These are phyloP conservation scores for Drosophila ercepeae DNA, from an alignment of 1,140 invertebrate species.

Conservation along the genomic window DNA sequence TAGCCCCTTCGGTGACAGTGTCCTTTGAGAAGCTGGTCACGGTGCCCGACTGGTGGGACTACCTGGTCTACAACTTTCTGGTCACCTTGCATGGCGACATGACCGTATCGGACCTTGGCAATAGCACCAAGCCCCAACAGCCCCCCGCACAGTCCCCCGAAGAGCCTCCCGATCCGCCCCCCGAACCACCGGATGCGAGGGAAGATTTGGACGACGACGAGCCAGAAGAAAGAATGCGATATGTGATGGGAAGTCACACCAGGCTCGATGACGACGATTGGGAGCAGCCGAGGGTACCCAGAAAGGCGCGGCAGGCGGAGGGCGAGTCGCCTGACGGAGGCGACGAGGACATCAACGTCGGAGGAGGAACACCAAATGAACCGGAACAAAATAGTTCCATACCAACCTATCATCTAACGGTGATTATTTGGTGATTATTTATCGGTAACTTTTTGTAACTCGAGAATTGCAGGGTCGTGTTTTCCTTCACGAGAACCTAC, in stretches of 20 bases:
- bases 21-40: constrained; percentile 65
- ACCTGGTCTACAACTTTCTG: constrained; percentile 53
- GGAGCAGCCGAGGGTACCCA: background rate
- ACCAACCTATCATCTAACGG: background rate
- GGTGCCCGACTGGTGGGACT: constrained; percentile 69
- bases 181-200: too few relatives aligned
- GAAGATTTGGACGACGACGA: background rate
- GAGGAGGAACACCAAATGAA: background rate
- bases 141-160: background rate
- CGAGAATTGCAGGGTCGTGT: constrained; percentile 35
- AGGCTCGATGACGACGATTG: background rate
- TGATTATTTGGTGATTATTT: background rate
- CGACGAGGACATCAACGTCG: background rate
- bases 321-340: background rate
- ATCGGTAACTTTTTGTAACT: background rate
- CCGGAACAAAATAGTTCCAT: background rate
- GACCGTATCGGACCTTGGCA: background rate
- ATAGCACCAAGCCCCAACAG: background rate
- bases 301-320: background rate
- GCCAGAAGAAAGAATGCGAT: background rate
- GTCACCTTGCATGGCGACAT: constrained; percentile 60
- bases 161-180: background rate
- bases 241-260: background rate
- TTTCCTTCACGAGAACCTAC: constrained; percentile 64
- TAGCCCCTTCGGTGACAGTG: constrained; percentile 49